Evolutionary conservation across 1,140 invertebrate species (phyloP), one percentile per base, ranked within the genome.

Genomic region (Nasonia giraulti): DNA sequence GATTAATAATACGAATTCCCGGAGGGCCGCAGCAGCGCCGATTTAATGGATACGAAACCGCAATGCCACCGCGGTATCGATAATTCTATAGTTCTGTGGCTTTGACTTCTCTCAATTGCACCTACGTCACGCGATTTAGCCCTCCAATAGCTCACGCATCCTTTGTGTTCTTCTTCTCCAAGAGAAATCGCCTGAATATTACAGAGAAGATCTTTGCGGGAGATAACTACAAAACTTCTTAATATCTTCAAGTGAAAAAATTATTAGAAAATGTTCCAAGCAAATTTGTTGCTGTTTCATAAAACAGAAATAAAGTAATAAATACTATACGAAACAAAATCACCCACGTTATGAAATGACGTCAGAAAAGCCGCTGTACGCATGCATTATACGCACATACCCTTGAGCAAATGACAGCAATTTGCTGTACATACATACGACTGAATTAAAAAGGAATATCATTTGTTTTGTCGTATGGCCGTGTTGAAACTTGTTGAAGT

Each of bases 1-100:
- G 83, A 89, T 88, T 87, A 88, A 89, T 89, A 87, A 89, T 89
- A 87, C 87, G 87, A 89, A 87, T 75, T 87, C 87, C 87, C 81
- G 87, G 87, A 88, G 86, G 87, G 85, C 86, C 6, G 55, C 55
- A 85, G 81, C 81, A 85, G 81, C 81, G 76, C 83, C 75, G 69
- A 89, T 82, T 88, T 89, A 89, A 89, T 89, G 88, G 87, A 89
- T 74, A 85, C 84, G 84, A 73, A 82, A 83, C 88, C 87, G 66
- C 88, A 88, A 88, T 87, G 81, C 82, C 82, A 88, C 87, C 87
- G 69, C 85, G 75, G 77, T 86, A 89, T 88, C 86, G 87, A 89
- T 89, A 88, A 88, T 89, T 88, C 87, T 78, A 75, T 76, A 86
- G 55, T 86, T 87, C 85, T 82, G 83, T 82, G 87, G 84, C 85